Evolutionary conservation across 2,888 invertebrate species (phyloP), one percentile per base, ranked within the genome.

Genomic region (Acrobasis repandana): DNA sequence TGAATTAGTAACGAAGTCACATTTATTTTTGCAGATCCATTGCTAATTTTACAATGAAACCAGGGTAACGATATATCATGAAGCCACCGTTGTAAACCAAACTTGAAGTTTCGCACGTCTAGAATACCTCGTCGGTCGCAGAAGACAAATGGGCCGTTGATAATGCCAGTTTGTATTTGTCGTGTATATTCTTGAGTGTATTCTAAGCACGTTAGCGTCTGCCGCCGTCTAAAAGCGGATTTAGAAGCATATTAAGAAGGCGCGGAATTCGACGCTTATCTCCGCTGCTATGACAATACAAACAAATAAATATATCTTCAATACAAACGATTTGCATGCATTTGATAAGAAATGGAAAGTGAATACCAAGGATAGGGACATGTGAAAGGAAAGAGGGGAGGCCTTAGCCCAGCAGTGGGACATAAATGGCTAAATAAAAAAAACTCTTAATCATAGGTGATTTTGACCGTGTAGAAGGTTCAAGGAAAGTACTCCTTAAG

Each of bases 91-190:
- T 57, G 47, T 14, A 33, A 33, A 15, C 9, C 28, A 33, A 33
- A 57, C 56, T 11, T 33, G 6, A 9, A 46, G 14, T 46, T 16
- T 57, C 33, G 43, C 5, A 57, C 33, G 46, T 46, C 2, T 47
- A 46, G 9, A 15, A 47, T 14, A 28, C 43, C 49, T 54, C 50
- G 66, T 5, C 43, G 43, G 43, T 43, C 43, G 43, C 28, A 2
- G 66, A 64, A 67, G 70, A 71, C 64, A 68, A 67, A 70, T 67
- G 71, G 65, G 60, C 58, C 33, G 64, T 62, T 68, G 70, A 70
- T 71, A 73, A 72, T 73, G 70, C 65, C 64, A 65, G 66, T 67
- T 70, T 63, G 71, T 70, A 69, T 71, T 73, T 69, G 66, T 72
- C 62, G 67, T 65, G 67, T 63, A 67, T 70, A 68, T 59, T 61